Evolutionary conservation across 2,888 invertebrate species (phyloP), one percentile per base, ranked within the genome.

Genomic region (Cerastis leucographa): DNA sequence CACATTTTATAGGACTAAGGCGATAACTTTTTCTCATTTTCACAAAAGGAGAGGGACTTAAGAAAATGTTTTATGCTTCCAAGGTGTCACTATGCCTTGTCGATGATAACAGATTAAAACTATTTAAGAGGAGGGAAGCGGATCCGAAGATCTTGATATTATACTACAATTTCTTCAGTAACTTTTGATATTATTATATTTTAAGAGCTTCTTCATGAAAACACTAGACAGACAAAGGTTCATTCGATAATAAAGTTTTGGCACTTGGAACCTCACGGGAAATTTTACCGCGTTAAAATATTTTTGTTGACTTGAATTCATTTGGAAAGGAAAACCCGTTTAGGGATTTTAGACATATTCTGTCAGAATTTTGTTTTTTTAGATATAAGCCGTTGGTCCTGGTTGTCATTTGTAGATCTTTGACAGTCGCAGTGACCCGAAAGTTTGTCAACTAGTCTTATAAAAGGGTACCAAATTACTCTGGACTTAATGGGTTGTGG

Each of bases 251-350:
- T 81, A 81, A 83, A 88, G 81, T 88, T 89, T 78, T 74, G 83
- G 83, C 85, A 87, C 80, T 83, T 54, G 54, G 59, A 82, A 77
- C 71, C 87, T 74, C 89, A 19, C 61, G 86, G 87, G 89, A 85
- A 87, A 86, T 84, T 83, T 82, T 78, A 76, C 61, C 64, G 72
- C 49, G 83, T 82, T 84, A 85, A 82, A 85, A 87, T 86, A 86
- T 85, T 87, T 89, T 84, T 86, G 82, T 81, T 81, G 76, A 68
- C 78, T 78, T 78, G 73, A 83, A 86, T 85, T 87, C 70, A 83
- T 85, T 84, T 85, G 46, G 44, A 78, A 78, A 78, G 75, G 78
- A 78, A 84, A 85, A 83, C 69, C 65, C 64, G 67, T 79, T 85
- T 81, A 83, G 22, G n/a, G 69, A 42, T 66, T 78, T 72, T 66